Evolutionary conservation across 2,113 vertebrate genomes (phyloP), one percentile per base, ranked within the genome.

Genomic region (Proterorhinus semilunaris): DNA sequence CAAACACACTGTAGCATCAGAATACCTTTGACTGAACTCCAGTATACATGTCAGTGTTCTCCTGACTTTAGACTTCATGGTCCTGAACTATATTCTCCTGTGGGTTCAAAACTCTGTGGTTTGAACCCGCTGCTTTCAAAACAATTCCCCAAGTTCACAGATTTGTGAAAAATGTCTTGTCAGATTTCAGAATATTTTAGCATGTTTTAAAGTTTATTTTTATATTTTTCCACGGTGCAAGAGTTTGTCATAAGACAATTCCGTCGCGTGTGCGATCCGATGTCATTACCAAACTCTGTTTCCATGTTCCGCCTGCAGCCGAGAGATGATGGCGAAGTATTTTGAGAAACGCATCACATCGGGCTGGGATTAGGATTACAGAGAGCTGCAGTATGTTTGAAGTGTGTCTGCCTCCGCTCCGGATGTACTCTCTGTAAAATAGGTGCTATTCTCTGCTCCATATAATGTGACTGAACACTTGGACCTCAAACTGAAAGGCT

Each of bases 361-460:
- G 54, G 54, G 54, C 54, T 44, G 13, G 58, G 58, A 61, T 61
- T 45, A 61, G 58, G 58, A 45, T 61, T 61, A 61, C 13, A 45
- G 36, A 13, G 49, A 7, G 42, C 58, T 45, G 42, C 42, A n/a
- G 7, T 4, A 12, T 61, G 58, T 45, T 61, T 61, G 36, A 61
- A 61, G 58, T 13, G 10, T 42, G 42, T 44, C 58, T n/a, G 12
- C 42, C 42, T 43, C 58, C 7, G 15, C 58, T 61, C 36, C 11
- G 55, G 55, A 13, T 59, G 55, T 43, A 42, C 55, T 42, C 21
- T 13, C 42, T 59, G 55, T 42, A 59, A 59, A 59, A 59, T 27
- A 59, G 11, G 11, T 13, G 55, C 55, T 13, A 43, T 42, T 59
- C 55, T 59, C 36, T 42, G 36, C 55, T 59, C 6, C 4, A 12